Evolutionary conservation across 2,113 vertebrate genomes (phyloP).

Genomic region (Puffinus mauretanicus): DNA sequence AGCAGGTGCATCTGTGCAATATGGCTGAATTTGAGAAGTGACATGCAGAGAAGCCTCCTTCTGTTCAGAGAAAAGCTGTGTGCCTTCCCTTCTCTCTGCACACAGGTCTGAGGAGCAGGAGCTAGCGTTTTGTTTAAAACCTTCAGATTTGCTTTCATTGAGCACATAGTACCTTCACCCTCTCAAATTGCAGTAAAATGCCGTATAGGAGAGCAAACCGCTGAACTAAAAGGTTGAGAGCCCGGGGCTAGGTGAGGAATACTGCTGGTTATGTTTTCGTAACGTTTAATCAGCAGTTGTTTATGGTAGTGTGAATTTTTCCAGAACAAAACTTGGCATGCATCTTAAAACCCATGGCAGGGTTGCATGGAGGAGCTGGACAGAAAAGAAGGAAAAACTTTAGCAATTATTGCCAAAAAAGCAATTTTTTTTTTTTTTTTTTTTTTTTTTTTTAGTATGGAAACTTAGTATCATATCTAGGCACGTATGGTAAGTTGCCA

Average conservation of each 20-base stretch:
- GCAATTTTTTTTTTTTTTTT: not conserved
- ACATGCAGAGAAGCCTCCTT: not conserved
- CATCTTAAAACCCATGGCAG: not conserved
- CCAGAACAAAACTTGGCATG: not conserved
- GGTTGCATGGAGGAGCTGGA: not conserved
- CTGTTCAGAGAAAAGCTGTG: not conserved
- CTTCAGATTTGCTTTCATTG: not conserved
- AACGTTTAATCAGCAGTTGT: not conserved
- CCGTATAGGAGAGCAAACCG: rapidly evolving
- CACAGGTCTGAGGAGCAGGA: not conserved
- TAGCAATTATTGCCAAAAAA: not conserved
- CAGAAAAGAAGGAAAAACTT: not conserved
- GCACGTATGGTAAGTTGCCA: not conserved
- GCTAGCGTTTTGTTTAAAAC: not conserved
- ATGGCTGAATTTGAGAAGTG: not conserved
- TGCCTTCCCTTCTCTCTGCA: not conserved
- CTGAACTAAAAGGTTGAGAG: not conserved
- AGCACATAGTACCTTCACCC: not conserved
- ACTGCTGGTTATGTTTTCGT: not conserved
- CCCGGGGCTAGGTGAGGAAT: not conserved
- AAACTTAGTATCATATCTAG: not conserved
- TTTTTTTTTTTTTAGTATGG: not conserved
- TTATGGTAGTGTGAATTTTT: not conserved
- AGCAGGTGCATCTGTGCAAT: not conserved
- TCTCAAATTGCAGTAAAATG: not conserved